Evolutionary conservation across 2,113 vertebrate genomes (phyloP).

Genomic region (Octodon degus): DNA sequence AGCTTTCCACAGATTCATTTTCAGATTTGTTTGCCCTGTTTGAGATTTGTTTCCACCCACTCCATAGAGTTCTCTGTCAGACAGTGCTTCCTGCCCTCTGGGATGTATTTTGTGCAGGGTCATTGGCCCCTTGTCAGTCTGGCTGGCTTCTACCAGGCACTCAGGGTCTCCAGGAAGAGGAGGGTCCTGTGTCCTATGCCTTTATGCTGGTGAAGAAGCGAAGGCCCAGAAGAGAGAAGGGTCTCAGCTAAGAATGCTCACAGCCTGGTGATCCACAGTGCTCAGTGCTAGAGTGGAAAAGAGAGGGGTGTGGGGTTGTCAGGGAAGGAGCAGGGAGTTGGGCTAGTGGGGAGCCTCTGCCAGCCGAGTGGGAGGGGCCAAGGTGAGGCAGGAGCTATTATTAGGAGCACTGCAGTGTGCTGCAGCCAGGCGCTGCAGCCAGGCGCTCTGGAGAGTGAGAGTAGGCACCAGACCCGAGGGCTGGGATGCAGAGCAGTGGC

Average conservation of each 20-base stretch:
- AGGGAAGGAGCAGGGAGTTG: neutral
- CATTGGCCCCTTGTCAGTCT: neutral
- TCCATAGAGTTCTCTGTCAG: neutral
- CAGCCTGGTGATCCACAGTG: neutral
- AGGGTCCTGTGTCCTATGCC: neutral
- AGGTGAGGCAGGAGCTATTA: conserved; percentile 81
- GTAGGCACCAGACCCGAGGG: neutral
- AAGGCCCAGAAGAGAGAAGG: neutral
- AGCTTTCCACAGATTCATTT: neutral
- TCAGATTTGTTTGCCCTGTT: neutral
- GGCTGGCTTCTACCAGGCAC: neutral
- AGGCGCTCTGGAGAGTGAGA: conserved; percentile 2
- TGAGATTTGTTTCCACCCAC: neutral
- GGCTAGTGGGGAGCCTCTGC: neutral
- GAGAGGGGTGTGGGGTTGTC: neutral
- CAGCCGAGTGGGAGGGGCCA: neutral
- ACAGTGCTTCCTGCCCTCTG: neutral
- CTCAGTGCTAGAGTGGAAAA: neutral
- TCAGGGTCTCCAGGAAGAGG: neutral
- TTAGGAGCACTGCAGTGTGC: conserved; percentile 89
- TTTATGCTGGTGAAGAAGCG: neutral
- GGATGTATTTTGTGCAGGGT: neutral
- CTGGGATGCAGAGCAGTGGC: neutral
- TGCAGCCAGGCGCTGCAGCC: neutral
- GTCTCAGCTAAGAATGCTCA: neutral